Evolutionary conservation across 2,888 invertebrate genomes (phyloP).

Genomic region (Melieria omissa): DNA sequence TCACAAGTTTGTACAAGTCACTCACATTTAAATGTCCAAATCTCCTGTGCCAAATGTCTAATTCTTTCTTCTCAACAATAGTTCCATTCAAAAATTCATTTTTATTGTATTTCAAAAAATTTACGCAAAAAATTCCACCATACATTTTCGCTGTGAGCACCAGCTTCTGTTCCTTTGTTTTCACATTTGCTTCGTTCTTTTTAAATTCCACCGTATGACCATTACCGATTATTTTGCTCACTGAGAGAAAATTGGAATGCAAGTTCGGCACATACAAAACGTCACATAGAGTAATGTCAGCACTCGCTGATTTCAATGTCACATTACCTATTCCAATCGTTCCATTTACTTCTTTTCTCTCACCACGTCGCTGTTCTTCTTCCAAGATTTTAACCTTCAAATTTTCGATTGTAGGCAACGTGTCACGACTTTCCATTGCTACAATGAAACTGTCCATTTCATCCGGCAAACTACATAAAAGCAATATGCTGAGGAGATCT

Average conservation of each 20-base stretch:
- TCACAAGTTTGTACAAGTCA: constrained; percentile 13
- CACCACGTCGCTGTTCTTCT: constrained; percentile 30
- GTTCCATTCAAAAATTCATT: constrained; percentile 8
- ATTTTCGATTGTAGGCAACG: constrained; percentile 26
- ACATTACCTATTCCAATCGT: constrained; percentile 31
- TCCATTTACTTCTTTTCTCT: constrained; percentile 11
- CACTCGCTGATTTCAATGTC: constrained; percentile 22
- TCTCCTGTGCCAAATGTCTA: constrained; percentile 33
- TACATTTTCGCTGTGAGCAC: constrained; percentile 25
- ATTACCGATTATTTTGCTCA: constrained; percentile 35
- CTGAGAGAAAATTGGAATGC: constrained; percentile 34
- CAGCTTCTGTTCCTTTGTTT: constrained; percentile 5
- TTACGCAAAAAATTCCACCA: constrained; percentile 30
- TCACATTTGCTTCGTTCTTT: constrained; percentile 26
- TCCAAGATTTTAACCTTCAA: constrained; percentile 37
- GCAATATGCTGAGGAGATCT: constrained; percentile 36
- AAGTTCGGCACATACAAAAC: constrained; percentile 35
- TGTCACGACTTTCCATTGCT: constrained; percentile 40
- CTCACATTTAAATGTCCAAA: constrained; percentile 35
- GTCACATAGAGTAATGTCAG: constrained; percentile 26
- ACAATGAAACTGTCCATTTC: constrained; percentile 42
- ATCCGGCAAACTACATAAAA: constrained; percentile 37
- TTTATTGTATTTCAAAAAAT: background rate
- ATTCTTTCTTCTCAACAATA: constrained; percentile 8
- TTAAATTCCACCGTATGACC: constrained; percentile 26